phyloP scores from a whole-genome alignment of 2,113 vertebrate species.

The Pipa parva region DNA sequence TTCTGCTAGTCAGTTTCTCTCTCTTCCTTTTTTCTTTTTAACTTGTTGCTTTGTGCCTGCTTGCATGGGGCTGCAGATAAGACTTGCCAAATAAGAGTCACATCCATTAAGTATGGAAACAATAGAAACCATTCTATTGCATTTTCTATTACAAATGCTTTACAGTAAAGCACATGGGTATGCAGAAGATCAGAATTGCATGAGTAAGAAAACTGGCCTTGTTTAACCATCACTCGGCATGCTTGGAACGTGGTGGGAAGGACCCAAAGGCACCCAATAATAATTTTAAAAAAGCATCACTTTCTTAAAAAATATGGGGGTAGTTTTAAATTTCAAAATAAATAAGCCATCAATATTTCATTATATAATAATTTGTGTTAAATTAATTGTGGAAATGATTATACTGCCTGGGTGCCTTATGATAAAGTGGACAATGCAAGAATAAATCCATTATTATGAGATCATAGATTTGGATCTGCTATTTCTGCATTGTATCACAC shows the following conservation, averaged over 20 bases:
- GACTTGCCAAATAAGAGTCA: constrained; percentile 67
- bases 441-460: neutral
- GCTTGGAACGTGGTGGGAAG: constrained; percentile 47
- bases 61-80: constrained; percentile 92
- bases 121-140: constrained; percentile 62
- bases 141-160: constrained; percentile 65
- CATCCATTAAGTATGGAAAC: constrained; percentile 62
- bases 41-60: constrained; percentile 88
- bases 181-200: constrained; percentile 38
- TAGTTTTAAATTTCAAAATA: neutral
- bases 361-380: neutral
- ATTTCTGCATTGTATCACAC: neutral
- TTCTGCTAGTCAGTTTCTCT: constrained; percentile 83
- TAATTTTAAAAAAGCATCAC: constrained; percentile 5
- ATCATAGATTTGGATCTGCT: neutral
- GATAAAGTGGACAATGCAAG: neutral
- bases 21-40: constrained; percentile 67
- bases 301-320: neutral
- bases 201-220: constrained; percentile 44
- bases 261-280: constrained; percentile 3
- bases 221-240: constrained; percentile 55
- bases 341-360: too few species aligned
- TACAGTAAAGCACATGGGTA: constrained; percentile 52
- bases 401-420: neutral
- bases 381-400: neutral